Percentiles rank a stretch among this genome's conserved stretches.
phyloP scores from a whole-genome alignment of 2,113 vertebrate species.

The Hyperopisus bebe region DNA sequence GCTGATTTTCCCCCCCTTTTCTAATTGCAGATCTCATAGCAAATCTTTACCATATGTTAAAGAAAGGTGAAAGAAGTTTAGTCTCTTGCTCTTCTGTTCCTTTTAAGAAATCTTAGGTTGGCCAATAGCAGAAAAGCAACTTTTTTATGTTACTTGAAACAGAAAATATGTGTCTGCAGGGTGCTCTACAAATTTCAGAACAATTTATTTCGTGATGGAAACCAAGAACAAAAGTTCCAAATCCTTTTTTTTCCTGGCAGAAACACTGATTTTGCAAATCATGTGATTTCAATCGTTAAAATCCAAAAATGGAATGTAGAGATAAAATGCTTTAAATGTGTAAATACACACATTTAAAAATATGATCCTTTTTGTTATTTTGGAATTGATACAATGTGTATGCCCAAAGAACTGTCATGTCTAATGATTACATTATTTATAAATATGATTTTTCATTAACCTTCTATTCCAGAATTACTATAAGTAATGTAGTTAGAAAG shows the following conservation, averaged over 20 bases:
- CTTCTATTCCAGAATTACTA: not conserved
- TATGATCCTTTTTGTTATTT: not conserved
- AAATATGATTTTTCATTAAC: not conserved
- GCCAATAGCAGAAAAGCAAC: not conserved
- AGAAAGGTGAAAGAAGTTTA: not conserved
- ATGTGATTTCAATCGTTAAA: not conserved
- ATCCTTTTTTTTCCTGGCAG: not conserved
- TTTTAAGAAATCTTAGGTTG: not conserved
- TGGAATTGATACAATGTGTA: not conserved
- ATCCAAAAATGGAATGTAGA: not conserved
- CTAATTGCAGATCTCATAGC: constrained; percentile 11
- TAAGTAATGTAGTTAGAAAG: not conserved
- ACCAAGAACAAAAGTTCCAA: not conserved
- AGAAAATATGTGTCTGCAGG: not conserved
- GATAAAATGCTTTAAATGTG: not conserved
- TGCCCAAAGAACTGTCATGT: not conserved
- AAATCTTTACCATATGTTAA: constrained; percentile 17
- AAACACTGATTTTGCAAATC: not conserved
- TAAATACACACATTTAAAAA: not conserved
- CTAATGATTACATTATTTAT: not conserved
- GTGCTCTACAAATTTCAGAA: not conserved
- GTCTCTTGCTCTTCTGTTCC: not conserved
- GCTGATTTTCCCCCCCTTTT: not conserved
- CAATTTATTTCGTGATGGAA: not conserved
- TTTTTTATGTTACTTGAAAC: not conserved